Base-by-base conservation (phyloP, 2,888 invertebrate species). In the Ormyrus nitidulus region DNA sequence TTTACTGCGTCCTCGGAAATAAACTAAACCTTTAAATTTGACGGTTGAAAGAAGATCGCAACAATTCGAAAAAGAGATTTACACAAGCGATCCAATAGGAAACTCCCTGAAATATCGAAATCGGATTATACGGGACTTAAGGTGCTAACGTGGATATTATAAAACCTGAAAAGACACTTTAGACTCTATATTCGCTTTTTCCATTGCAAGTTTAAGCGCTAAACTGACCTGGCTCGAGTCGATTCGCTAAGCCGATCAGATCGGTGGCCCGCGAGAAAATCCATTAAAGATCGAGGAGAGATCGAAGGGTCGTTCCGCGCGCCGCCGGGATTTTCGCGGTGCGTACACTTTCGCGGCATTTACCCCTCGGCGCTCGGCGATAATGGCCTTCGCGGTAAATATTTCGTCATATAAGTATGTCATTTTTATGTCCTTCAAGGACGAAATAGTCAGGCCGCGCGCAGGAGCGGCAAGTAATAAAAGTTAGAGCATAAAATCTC, bases 401-500 rank as follows among this genome's bases (percentile, higher is more conserved):
- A 72, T 68, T 61, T 61, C 48, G 51, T 13, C 51, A 61, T 34
- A 68, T 72, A 78, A 78, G 66, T 48, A 48, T 10, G 59, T 72
- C 66, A 66, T 48, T 78, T 77, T 72, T 78, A 72, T 66, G 78
- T 54, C 51, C 62, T 65, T 65, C 65, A 77, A 77, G 56, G 62
- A 53, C 53, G 58, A 58, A 76, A 68, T 76, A 53, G 49, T 58
- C 11, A 65, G 62, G 51, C 44, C 61, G 48, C 49, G 58, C 13
- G 34, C 56, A 6, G n/a, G 53, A 51, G 49, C 34, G 34, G 61
- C 48, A 49, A 70, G 81, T 75, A 78, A 81, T 78, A 81, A 81
- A 81, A 78, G 78, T 76, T 75, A 58, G 75, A 70, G 51, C 78
- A 65, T 81, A 81, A 81, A 81, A 81, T 77, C 75, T 81, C 68